A percentile compares a stretch with the other conserved stretches of the same genome.
phyloP scores from a whole-genome alignment of 2,797 vertebrate species.

The Gymnodraco acuticeps region DNA sequence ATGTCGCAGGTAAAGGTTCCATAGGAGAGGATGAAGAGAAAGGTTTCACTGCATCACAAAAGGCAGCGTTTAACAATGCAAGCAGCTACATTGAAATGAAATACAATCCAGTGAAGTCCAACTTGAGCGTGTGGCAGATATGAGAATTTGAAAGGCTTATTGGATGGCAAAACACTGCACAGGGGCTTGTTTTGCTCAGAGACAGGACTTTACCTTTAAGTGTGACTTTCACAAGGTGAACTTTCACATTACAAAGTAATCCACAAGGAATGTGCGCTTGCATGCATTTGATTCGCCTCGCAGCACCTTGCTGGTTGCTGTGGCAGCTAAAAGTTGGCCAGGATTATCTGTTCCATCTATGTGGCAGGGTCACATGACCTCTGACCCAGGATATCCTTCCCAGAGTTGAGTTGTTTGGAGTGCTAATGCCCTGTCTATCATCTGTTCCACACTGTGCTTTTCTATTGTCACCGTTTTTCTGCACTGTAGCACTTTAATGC shows the following conservation, averaged over 20 bases:
- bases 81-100: background rate
- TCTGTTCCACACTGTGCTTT: background rate
- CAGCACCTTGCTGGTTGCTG: background rate
- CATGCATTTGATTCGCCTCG: background rate
- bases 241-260: background rate
- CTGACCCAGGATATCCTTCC: slow-evolving; percentile 8
- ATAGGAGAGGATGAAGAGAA: background rate
- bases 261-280: background rate
- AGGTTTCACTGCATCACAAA: background rate
- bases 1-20: background rate
- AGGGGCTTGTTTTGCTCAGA: background rate
- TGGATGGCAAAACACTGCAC: background rate
- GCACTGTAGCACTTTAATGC: background rate
- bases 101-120: background rate
- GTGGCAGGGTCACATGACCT: slow-evolving; percentile 8
- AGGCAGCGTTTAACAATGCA: background rate
- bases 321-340: background rate
- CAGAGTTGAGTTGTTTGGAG: slow-evolving; percentile 26
- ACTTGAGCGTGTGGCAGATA: background rate
- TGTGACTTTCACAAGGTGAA: background rate
- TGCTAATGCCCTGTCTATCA: slow-evolving; percentile 5
- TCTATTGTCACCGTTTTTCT: background rate
- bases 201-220: background rate
- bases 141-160: background rate
- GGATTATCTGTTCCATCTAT: background rate